Evolutionary conservation across 2,888 invertebrate genomes (phyloP), one percentile per base, ranked within the genome.

Genomic region (Rhagonycha fulva): DNA sequence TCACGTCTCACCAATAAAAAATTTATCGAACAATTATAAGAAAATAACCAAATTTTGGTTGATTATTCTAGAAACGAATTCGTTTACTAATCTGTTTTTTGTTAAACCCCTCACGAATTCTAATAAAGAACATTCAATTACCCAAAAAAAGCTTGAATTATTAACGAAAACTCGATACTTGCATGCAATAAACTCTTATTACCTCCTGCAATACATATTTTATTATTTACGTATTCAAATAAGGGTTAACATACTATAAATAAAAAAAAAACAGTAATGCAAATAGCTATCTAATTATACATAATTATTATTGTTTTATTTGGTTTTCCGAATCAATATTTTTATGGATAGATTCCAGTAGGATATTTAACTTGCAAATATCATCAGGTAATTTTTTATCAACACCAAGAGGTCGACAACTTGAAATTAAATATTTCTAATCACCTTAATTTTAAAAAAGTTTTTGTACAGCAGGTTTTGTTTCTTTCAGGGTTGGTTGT

Each of bases 401-500:
- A 3, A 26, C 12, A 19, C 12, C 24, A 63, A 63, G 24, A 47
- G 47, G 47, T 47, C 47, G 47, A 47, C 47, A 47, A 47, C 47
- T 47, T n/a, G 47, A 47, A 47, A 47, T 47, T 47, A 47, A 47
- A 47, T 47, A n/a, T 47, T 47, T 47, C 47, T n/a, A 47, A 47
- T 47, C n/a, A 47, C 47, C n/a, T 47, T 47, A 47, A 47, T 47
- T 47, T 47, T n/a, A n/a, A 68, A 32, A 32, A n/a, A 70, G 23
- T 61, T 66, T 63, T 66, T 26, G 14, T 19, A 62, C 23, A 61
- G 63, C 47, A 71, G 66, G 63, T 66, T 66, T 30, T 32, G n/a
- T 69, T 76, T 76, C 47, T 72, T 79, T 67, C 61, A 74, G 79
- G 73, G 79, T 75, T 76, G 79, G 79, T 77, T 72, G 77, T 74